Percentiles rank a stretch among this genome's conserved stretches.
phyloP scores from a whole-genome alignment of 2,888 invertebrate genomes.

The Lutraria lutraria region DNA sequence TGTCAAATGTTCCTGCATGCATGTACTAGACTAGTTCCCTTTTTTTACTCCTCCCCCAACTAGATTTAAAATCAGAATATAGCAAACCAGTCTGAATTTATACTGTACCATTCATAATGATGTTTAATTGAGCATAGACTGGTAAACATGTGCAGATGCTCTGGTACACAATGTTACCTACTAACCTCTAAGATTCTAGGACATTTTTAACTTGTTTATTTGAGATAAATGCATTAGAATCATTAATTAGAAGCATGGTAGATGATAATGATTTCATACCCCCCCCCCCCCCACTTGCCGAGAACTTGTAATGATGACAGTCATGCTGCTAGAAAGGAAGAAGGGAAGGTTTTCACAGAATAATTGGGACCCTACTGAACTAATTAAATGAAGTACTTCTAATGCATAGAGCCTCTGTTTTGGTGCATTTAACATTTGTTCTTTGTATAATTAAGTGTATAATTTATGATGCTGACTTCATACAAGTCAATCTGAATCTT shows the following conservation, averaged over 20 bases:
- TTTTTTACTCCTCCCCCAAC: background rate
- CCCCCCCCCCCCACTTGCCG: no score
- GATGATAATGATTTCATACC: background rate
- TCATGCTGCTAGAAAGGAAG: no score
- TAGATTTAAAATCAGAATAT: slow-evolving; percentile 2
- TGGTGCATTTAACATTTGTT: no score
- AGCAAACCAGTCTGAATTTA: slow-evolving; percentile 1
- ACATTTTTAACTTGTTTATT: background rate
- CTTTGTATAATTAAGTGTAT: no score
- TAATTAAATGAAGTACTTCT: no score
- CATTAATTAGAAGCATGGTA: background rate
- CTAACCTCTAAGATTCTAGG: background rate
- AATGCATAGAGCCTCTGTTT: no score
- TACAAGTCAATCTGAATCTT: no score
- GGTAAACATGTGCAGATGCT: background rate
- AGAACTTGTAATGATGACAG: no score
- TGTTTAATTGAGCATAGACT: slow-evolving; percentile 21
- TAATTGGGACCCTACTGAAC: no score
- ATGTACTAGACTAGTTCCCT: slow-evolving; percentile 10
- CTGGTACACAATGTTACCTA: background rate
- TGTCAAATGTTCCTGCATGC: slow-evolving; percentile 6
- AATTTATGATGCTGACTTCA: no score
- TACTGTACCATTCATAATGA: background rate
- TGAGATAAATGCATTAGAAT: background rate
- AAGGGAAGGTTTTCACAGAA: no score